Percentiles rank a stretch among this genome's conserved stretches.
Evolutionary conservation across 2,888 invertebrate genomes (phyloP).

Genomic region (Melieria picta): DNA sequence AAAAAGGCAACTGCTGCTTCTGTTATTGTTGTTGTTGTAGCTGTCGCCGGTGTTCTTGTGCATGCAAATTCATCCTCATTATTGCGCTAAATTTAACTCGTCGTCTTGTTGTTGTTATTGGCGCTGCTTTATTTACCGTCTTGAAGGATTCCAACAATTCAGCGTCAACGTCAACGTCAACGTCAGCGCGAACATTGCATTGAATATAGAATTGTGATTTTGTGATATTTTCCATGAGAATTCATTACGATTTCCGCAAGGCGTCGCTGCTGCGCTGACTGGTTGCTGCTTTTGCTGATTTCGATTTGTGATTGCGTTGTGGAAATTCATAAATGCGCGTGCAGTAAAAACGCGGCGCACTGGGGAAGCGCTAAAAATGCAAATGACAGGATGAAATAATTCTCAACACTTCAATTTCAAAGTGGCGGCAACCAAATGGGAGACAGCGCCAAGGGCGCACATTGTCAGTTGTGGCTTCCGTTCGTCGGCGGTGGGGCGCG

Average conservation of each 20-base stretch:
- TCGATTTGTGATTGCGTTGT: conserved; percentile 25
- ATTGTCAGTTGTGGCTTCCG: too few relatives aligned
- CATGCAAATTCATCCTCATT: conserved; percentile 54
- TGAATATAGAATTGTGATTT: conserved; percentile 29
- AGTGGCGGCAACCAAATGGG: too few relatives aligned
- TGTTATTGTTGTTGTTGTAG: not conserved
- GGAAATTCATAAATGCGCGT: conserved; percentile 18
- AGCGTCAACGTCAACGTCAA: not conserved
- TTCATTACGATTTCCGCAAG: conserved; percentile 6
- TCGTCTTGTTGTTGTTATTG: conserved; percentile 9
- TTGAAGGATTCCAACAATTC: not conserved
- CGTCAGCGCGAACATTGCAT: conserved; percentile 20
- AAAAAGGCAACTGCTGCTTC: not conserved
- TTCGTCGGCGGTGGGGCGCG: too few relatives aligned
- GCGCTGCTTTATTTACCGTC: not conserved
- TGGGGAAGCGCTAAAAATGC: conserved; percentile 4
- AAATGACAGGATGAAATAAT: conserved; percentile 20
- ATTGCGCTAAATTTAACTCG: conserved; percentile 56
- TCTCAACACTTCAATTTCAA: conserved; percentile 17
- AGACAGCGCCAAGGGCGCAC: too few relatives aligned
- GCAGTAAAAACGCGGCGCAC: not conserved
- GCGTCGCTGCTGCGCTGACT: not conserved
- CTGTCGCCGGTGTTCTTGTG: not conserved
- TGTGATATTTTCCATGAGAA: conserved; percentile 14
- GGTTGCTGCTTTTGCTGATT: not conserved